phyloP scores from a whole-genome alignment of 2,113 vertebrate species.

The Calypte anna region DNA sequence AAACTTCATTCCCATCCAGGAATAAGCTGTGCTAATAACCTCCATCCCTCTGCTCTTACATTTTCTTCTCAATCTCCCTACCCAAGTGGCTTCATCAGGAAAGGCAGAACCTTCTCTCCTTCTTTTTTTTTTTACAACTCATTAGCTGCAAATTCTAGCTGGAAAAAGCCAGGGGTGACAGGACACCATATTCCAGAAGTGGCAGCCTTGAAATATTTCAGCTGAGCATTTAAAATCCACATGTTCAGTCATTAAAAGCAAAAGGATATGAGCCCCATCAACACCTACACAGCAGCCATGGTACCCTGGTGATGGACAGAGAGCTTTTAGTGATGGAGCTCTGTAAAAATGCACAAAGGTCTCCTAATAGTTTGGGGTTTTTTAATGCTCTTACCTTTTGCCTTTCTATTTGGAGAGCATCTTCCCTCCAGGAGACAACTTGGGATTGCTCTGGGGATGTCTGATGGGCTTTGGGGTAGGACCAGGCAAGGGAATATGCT shows the following conservation, averaged over 20 bases:
- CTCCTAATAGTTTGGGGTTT: background rate
- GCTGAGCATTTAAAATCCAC: background rate
- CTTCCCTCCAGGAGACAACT: background rate
- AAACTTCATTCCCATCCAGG: background rate
- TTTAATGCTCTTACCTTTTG: background rate
- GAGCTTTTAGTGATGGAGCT: background rate
- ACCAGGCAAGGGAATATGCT: background rate
- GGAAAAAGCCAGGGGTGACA: background rate
- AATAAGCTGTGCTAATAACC: background rate
- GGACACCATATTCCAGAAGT: background rate
- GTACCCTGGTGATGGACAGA: background rate
- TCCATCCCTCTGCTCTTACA: background rate
- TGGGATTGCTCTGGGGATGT: background rate
- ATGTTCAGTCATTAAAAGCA: background rate
- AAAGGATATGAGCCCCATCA: background rate
- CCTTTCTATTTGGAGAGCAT: background rate
- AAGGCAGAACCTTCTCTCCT: rapidly evolving
- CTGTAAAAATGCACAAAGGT: background rate
- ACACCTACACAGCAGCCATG: rapidly evolving
- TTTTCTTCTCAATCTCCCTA: background rate
- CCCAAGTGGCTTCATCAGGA: rapidly evolving
- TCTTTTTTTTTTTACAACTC: background rate
- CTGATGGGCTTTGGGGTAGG: background rate
- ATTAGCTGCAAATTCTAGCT: background rate
- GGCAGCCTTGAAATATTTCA: background rate